Conservation (phyloP, 2,888 invertebrate species). For the Digitonthophagus gazella region DNA sequence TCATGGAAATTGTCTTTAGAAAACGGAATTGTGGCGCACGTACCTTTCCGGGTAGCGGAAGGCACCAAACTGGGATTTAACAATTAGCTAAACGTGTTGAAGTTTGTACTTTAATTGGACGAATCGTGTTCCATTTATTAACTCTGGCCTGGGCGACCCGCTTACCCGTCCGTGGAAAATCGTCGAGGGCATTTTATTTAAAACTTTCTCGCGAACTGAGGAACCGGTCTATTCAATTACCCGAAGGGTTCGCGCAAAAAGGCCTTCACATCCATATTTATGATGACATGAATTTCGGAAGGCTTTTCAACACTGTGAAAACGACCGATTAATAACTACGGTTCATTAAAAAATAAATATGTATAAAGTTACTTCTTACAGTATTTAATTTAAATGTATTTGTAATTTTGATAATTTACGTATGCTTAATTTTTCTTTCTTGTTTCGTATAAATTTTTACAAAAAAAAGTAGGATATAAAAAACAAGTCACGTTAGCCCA, state of each 20-base stretch:
- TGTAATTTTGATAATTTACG: too few species aligned
- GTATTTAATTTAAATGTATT: too few species aligned
- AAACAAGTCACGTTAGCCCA: neutral
- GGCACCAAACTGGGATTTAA: constrained; percentile 30
- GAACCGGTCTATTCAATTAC: neutral
- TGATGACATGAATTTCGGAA: neutral
- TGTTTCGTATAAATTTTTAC: neutral
- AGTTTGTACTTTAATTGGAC: constrained; percentile 32
- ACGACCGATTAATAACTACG: neutral
- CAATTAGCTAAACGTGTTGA: constrained; percentile 33
- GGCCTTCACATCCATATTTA: constrained; percentile 6
- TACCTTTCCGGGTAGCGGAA: constrained; percentile 9
- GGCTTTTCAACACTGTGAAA: neutral
- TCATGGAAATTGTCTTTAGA: neutral
- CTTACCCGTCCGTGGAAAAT: neutral
- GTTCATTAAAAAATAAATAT: neutral
- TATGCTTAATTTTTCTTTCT: neutral
- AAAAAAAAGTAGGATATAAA: neutral
- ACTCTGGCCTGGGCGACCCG: constrained; percentile 20
- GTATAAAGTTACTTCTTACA: neutral
- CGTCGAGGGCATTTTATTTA: neutral
- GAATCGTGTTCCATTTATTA: constrained; percentile 33
- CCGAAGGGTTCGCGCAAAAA: neutral
- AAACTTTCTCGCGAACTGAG: neutral
- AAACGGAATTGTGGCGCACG: constrained; percentile 5